Base-by-base conservation (phyloP, 2,113 vertebrate genomes). In the Maylandia zebra region DNA sequence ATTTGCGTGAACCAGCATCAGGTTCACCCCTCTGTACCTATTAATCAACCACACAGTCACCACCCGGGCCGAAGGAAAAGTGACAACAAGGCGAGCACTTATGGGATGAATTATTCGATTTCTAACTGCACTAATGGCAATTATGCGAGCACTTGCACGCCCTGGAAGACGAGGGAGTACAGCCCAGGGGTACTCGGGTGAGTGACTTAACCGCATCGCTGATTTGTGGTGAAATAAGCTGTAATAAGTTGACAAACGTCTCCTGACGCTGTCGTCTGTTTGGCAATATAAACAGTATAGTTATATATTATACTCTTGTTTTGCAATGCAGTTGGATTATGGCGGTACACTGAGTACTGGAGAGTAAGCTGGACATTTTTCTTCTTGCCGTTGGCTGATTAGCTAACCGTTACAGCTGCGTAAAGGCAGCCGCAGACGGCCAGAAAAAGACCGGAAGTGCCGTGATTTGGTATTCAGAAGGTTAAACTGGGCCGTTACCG, bases 31-130 rank as follows among this genome's bases (percentile, higher is more conserved):
- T 81, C 95, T 10, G 36, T 93, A 92, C 88, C 92, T 61, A 92
- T 87, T 71, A 94, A 88, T 78, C 96, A 96, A 92, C 84, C 92
- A 69, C 97, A 97, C 91, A 96, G 93, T 91, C 97, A 98, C 91
- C 97, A 98, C 86, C 98, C 98, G 1, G 97, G 97, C 94, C 97
- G 98, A 2, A 97, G 98, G 97, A 99, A 98, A 98, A 97, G 97
- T 57, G 98, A 99, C 92, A 99, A 99, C 92, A 99, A 99, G 95
- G 98, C 98, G 86, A 99, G 98, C 97, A 99, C 98, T 38, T 99
- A 98, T 94, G 98, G 98, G 76, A 98, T 99, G 94, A 99, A 99
- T 95, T 98, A 98, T 92, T 86, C 98, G 95, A 97, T 98, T 57
- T 97, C 98, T 1, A 97, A 97, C 96, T 96, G 95, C 94, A 95